These are phyloP conservation scores for Thunnus thynnus DNA, from an alignment of 2,113 vertebrate genomes.

Conservation along the genomic window DNA sequence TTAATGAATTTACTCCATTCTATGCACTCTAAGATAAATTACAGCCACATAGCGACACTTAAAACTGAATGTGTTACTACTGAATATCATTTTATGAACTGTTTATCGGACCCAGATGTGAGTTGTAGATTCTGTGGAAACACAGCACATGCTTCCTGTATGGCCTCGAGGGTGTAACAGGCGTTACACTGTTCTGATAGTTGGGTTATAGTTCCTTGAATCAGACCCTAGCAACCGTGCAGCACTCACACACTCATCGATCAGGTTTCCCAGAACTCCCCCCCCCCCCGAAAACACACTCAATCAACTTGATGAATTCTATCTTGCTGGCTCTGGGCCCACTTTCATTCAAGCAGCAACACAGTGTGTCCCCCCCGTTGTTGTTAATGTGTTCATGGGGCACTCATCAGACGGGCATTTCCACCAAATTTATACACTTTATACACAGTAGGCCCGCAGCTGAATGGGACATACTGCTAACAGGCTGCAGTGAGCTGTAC, in stretches of 20 bases:
- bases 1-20: neutral
- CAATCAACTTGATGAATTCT: slow-evolving; percentile 27
- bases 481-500: neutral
- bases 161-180: neutral
- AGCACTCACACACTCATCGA: neutral
- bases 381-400: slow-evolving; percentile 11
- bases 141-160: slow-evolving; percentile 40
- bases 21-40: too few relatives aligned
- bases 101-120: neutral
- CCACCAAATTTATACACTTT: neutral
- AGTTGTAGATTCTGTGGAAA: slow-evolving; percentile 9
- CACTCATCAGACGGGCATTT: slow-evolving; percentile 1
- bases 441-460: slow-evolving; percentile 10
- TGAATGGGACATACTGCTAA: neutral
- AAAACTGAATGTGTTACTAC: neutral
- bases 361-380: slow-evolving; percentile 3
- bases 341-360: slow-evolving; percentile 10
- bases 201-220: slow-evolving; percentile 25
- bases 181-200: slow-evolving; percentile 2
- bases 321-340: slow-evolving; percentile 49
- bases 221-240: slow-evolving; percentile 22
- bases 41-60: neutral
- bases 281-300: neutral
- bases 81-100: neutral
- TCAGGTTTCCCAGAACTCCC: slow-evolving; percentile 43